Conservation (phyloP, 2,888 invertebrate genomes). For the Sclerodermus sp. region DNA sequence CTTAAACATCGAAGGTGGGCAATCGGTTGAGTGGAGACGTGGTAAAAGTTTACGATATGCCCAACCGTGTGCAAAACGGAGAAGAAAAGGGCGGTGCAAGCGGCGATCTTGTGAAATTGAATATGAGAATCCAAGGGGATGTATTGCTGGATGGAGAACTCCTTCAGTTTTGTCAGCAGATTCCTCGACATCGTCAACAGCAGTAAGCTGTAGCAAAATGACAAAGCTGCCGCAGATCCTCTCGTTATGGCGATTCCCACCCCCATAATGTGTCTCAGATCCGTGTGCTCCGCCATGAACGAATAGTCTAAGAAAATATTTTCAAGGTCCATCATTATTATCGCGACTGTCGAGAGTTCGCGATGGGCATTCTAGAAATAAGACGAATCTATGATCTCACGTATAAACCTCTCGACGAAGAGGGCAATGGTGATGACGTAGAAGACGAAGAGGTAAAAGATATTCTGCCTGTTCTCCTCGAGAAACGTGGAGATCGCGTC, state of each 20-base stretch:
- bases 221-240: slow-evolving; percentile 91
- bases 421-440: slow-evolving; percentile 91
- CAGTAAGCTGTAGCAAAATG: slow-evolving; percentile 91
- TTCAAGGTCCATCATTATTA: too few relatives aligned
- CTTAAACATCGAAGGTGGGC: slow-evolving; percentile 91
- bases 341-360: too few relatives aligned
- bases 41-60: slow-evolving; percentile 96
- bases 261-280: slow-evolving; percentile 94
- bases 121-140: slow-evolving; percentile 94
- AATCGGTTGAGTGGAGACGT: slow-evolving; percentile 92
- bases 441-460: slow-evolving; percentile 92
- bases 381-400: slow-evolving; percentile 63
- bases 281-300: slow-evolving; percentile 94
- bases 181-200: slow-evolving; percentile 92
- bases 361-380: not conserved
- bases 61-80: slow-evolving; percentile 90
- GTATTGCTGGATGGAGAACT: slow-evolving; percentile 91
- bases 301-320: slow-evolving; percentile 73
- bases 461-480: slow-evolving; percentile 94
- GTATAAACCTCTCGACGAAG: slow-evolving; percentile 94
- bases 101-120: slow-evolving; percentile 96
- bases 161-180: slow-evolving; percentile 88
- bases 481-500: slow-evolving; percentile 86
- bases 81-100: slow-evolving; percentile 91
- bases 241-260: slow-evolving; percentile 94